Percentiles rank a stretch among this genome's conserved stretches.
Conservation (phyloP, 1,140 invertebrate species). For the Zaprionus kolodkinae region DNA sequence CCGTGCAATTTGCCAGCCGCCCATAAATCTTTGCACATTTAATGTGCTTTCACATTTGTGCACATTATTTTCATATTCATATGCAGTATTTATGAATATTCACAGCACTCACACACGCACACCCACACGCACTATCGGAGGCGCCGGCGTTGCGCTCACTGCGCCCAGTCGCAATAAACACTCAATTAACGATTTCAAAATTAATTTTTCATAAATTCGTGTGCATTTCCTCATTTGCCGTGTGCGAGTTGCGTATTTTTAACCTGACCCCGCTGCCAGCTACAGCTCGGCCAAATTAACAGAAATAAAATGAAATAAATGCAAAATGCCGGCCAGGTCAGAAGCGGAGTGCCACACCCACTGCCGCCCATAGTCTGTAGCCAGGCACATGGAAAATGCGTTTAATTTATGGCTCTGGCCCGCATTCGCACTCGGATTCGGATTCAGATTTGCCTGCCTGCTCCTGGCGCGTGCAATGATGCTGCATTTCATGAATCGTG, state of each 20-base stretch:
- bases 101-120: conserved; percentile 18
- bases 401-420: conserved; percentile 63
- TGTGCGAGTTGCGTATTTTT: conserved; percentile 53
- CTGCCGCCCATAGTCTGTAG: conserved; percentile 25
- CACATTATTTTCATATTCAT: conserved; percentile 59
- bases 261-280: conserved; percentile 38
- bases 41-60: conserved; percentile 72
- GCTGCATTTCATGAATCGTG: conserved; percentile 5
- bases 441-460: neutral
- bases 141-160: conserved; percentile 36
- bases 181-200: conserved; percentile 84
- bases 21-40: conserved; percentile 72
- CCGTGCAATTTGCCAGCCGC: conserved; percentile 49
- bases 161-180: conserved; percentile 71
- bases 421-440: conserved; percentile 7
- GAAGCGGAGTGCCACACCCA: conserved; percentile 4
- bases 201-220: conserved; percentile 83
- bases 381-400: conserved; percentile 67
- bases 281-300: conserved; percentile 64
- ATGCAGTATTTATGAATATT: conserved; percentile 36
- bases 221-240: conserved; percentile 67
- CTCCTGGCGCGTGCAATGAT: conserved; percentile 15
- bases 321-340: conserved; percentile 45
- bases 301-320: conserved; percentile 73
- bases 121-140: conserved; percentile 33